A percentile compares a stretch with the other conserved stretches of the same genome.
Evolutionary conservation across 2,888 invertebrate species (phyloP).

Genomic region (Drosophila sordidapex): DNA sequence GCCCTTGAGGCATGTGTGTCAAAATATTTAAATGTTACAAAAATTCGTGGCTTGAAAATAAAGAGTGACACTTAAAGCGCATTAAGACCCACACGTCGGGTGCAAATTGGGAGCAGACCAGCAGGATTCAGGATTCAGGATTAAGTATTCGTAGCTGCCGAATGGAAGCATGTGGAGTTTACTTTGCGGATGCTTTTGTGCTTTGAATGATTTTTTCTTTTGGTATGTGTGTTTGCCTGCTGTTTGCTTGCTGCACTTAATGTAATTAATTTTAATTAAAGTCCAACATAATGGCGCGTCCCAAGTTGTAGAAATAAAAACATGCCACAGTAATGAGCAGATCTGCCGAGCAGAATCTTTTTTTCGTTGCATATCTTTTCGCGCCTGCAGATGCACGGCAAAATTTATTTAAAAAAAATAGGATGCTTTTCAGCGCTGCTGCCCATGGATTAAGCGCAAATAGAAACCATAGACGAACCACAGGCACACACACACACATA

Average conservation of each 20-base stretch:
- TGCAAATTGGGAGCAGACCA: slow-evolving; percentile 3
- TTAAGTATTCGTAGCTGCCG: slow-evolving; percentile 2
- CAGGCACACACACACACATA: slow-evolving; percentile 23
- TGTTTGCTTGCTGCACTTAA: slow-evolving; percentile 83
- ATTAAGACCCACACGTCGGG: slow-evolving; percentile 31
- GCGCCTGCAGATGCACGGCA: slow-evolving; percentile 60
- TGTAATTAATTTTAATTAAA: slow-evolving; percentile 85
- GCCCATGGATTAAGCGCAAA: slow-evolving; percentile 74
- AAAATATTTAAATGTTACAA: slow-evolving; percentile 3
- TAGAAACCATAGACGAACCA: slow-evolving; percentile 66
- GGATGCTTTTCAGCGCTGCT: slow-evolving; percentile 62
- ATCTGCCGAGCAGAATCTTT: slow-evolving; percentile 54
- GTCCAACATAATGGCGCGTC: slow-evolving; percentile 77
- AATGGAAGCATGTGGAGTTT: slow-evolving; percentile 9
- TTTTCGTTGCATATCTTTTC: slow-evolving; percentile 65
- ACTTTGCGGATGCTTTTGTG: slow-evolving; percentile 43
- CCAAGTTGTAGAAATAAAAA: slow-evolving; percentile 39
- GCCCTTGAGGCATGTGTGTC: slow-evolving; percentile 12
- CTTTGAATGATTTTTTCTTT: slow-evolving; percentile 41
- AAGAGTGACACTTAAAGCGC: slow-evolving; percentile 49
- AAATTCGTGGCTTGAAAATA: background rate
- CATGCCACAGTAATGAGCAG: slow-evolving; percentile 75
- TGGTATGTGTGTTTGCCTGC: slow-evolving; percentile 46
- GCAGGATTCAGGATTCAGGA: background rate
- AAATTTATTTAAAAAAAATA: slow-evolving; percentile 26